Evolutionary conservation across 2,797 vertebrate species (phyloP).

Genomic region (Orestias chungarensis): DNA sequence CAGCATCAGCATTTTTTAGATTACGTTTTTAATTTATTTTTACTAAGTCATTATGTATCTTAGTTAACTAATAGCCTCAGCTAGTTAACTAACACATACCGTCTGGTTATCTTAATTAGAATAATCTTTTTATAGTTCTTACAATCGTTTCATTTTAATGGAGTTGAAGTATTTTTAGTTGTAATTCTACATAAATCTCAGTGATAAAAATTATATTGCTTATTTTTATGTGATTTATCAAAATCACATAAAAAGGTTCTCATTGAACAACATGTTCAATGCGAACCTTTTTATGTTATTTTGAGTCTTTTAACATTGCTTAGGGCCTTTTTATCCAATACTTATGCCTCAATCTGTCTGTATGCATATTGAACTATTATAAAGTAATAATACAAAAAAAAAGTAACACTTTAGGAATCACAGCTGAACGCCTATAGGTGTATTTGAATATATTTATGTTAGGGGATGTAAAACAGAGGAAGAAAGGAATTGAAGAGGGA

Average conservation of each 20-base stretch:
- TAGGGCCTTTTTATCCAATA: background rate
- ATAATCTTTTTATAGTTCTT: background rate
- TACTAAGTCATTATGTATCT: background rate
- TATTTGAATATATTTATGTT: background rate
- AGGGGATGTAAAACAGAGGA: conserved; percentile 18
- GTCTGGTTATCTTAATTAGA: background rate
- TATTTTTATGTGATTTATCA: too few species aligned
- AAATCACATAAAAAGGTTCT: too few species aligned
- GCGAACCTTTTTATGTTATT: background rate
- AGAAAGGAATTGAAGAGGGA: conserved; percentile 40
- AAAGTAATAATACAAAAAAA: background rate
- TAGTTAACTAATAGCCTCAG: too few species aligned
- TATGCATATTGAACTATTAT: background rate
- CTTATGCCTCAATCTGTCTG: background rate
- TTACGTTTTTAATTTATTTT: background rate
- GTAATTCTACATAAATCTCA: background rate
- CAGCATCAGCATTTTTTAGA: background rate
- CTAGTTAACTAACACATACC: too few species aligned
- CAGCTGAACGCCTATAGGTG: conserved; percentile 1
- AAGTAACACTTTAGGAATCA: background rate
- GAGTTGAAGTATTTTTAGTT: background rate
- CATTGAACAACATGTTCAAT: too few species aligned
- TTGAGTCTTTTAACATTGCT: background rate
- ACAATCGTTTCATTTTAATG: background rate
- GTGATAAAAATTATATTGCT: background rate